phyloP scores from a whole-genome alignment of 1,140 invertebrate species.

The Phocides pigmalion region DNA sequence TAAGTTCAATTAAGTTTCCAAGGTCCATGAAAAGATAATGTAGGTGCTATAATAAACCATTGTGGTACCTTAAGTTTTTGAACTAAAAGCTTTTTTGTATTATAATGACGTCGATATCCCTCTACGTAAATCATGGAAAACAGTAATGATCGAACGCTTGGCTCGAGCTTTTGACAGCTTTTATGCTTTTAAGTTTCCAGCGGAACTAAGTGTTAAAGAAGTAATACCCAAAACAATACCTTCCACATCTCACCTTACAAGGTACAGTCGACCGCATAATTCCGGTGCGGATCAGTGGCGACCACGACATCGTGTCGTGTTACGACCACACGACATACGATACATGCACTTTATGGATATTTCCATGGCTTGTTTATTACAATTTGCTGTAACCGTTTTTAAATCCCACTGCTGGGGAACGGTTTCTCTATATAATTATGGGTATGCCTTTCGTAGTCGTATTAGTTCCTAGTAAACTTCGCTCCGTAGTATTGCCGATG shows the following conservation, averaged over 20 bases:
- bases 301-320: constrained; percentile 36
- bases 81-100: constrained; percentile 16
- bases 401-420: too few species aligned
- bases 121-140: constrained; percentile 26
- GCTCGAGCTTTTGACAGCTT: constrained; percentile 38
- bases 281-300: constrained; percentile 36
- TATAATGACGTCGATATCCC: not conserved
- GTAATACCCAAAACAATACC: constrained; percentile 14
- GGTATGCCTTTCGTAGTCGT: too few species aligned
- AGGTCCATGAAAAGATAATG: constrained; percentile 12
- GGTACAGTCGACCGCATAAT: constrained; percentile 46
- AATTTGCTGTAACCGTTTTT: too few species aligned
- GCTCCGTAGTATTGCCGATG: too few species aligned
- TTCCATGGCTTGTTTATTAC: constrained; percentile 5
- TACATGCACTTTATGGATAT: constrained; percentile 21
- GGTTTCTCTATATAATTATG: too few species aligned
- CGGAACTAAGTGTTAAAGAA: not conserved
- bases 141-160: constrained; percentile 41
- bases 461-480: too few species aligned
- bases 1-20: constrained; percentile 8
- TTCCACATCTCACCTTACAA: constrained; percentile 34
- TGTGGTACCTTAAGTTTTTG: constrained; percentile 11
- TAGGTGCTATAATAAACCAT: constrained; percentile 18
- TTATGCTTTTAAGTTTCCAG: constrained; percentile 22
- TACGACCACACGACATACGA: constrained; percentile 45